Percentiles rank a stretch among this genome's conserved stretches.
Conservation (phyloP, 2,113 vertebrate species). For the Pithys albifrons region DNA sequence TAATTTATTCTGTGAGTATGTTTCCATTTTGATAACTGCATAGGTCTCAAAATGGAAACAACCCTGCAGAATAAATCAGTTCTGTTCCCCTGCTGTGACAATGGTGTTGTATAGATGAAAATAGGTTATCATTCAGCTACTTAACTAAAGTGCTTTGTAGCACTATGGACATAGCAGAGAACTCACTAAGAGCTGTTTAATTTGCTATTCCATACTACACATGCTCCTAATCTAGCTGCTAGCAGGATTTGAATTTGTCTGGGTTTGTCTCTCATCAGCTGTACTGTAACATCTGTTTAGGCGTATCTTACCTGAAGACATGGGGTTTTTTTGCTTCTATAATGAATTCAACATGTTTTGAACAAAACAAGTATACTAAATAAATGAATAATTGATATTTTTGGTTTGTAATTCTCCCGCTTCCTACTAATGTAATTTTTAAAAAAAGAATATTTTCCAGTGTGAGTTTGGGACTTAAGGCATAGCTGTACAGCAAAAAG, state of each 20-base stretch:
- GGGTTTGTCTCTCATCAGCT: background rate
- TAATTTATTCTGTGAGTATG: background rate
- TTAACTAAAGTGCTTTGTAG: background rate
- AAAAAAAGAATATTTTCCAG: background rate
- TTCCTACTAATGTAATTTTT: background rate
- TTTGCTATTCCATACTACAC: background rate
- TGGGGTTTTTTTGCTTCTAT: background rate
- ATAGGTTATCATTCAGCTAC: background rate
- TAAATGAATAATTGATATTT: background rate
- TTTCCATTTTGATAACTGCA: background rate
- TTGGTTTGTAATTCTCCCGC: background rate
- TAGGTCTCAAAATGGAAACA: background rate
- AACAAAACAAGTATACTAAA: background rate
- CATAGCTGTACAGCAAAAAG: background rate
- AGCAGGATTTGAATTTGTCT: background rate
- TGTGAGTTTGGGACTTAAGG: background rate
- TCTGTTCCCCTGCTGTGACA: background rate
- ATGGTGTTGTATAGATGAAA: background rate
- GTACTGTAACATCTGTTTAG: background rate
- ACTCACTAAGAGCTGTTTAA: background rate
- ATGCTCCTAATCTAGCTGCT: background rate
- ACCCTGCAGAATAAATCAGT: background rate
- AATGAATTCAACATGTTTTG: background rate
- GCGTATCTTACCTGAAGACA: rapidly evolving
- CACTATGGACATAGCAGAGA: background rate